These are phyloP conservation scores for Accipiter superciliosus DNA, from an alignment of 2,797 vertebrate species.

Conservation along the genomic window DNA sequence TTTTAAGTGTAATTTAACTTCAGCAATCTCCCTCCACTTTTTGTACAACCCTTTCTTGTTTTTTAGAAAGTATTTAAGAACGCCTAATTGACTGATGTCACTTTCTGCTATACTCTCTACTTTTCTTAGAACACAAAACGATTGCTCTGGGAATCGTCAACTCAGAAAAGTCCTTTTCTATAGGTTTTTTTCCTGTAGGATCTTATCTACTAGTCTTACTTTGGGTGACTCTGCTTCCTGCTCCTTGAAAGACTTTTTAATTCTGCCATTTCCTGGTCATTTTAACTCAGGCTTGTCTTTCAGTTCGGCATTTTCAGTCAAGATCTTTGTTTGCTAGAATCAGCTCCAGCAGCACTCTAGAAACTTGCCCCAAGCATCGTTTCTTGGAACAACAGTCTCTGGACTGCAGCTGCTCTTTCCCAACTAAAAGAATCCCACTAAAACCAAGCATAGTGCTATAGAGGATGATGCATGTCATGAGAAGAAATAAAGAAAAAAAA, in stretches of 20 bases:
- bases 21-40: background rate
- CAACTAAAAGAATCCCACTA: background rate
- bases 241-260: background rate
- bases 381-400: background rate
- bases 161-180: background rate
- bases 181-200: background rate
- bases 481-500: background rate
- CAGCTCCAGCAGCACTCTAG: background rate
- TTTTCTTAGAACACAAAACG: background rate
- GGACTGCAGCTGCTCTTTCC: background rate
- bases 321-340: background rate
- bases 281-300: background rate
- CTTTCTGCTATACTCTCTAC: background rate
- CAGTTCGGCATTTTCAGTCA: background rate
- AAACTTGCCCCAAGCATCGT: background rate
- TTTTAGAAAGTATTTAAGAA: background rate
- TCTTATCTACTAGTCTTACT: background rate
- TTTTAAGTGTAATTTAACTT: background rate
- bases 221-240: background rate
- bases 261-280: background rate
- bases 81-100: background rate
- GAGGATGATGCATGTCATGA: background rate
- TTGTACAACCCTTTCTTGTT: background rate
- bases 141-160: background rate
- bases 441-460: background rate